phyloP scores from a whole-genome alignment of 2,113 vertebrate species.

The cattle (Bos taurus) region DNA sequence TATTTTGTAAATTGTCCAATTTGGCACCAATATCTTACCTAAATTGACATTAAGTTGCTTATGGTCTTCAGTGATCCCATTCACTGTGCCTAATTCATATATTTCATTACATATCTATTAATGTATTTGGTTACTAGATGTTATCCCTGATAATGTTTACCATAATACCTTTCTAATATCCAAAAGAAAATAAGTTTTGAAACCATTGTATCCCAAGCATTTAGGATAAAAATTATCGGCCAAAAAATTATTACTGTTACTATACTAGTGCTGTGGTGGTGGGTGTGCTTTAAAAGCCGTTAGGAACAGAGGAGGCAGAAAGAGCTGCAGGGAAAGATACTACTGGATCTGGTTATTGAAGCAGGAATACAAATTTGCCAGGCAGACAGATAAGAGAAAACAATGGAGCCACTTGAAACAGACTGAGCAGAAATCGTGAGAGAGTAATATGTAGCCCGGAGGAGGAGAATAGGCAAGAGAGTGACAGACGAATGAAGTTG shows the following conservation, averaged over 20 bases:
- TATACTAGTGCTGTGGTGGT: neutral
- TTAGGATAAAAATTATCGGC: neutral
- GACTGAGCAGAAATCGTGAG: neutral
- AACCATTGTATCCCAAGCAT: neutral
- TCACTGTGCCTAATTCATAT: neutral
- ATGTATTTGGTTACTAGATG: neutral
- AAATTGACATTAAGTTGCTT: neutral
- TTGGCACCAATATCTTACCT: neutral
- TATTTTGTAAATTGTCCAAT: neutral
- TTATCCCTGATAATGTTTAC: neutral
- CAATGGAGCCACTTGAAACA: neutral
- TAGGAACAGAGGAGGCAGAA: neutral
- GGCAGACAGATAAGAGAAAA: neutral
- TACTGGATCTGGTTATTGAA: neutral
- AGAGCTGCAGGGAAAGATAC: neutral
- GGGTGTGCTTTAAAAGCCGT: neutral
- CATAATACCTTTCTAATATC: neutral
- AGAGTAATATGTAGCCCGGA: neutral
- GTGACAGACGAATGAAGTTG: neutral
- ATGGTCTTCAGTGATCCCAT: neutral
- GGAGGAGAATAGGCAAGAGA: neutral
- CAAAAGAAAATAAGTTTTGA: neutral
- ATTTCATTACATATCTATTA: neutral
- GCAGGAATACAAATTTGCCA: neutral
- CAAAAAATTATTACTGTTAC: neutral